These are phyloP conservation scores for Oxyruncus cristatus DNA, from an alignment of 2,113 vertebrate genomes.

Conservation along the genomic window DNA sequence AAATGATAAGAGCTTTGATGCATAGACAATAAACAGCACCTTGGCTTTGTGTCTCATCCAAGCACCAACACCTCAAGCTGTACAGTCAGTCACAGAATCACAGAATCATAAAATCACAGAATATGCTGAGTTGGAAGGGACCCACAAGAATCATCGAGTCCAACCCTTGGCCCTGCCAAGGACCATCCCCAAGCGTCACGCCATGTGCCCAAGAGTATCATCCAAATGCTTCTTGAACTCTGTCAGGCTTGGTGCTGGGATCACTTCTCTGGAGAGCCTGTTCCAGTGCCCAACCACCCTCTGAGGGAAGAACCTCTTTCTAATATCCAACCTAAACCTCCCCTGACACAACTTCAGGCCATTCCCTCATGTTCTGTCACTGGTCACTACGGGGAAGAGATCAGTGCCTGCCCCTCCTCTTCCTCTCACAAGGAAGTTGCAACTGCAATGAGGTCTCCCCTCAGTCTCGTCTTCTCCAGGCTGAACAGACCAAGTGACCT, in stretches of 20 bases:
- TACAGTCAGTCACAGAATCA: neutral
- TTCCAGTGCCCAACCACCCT: neutral
- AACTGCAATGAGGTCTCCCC: neutral
- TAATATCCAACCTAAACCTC: neutral
- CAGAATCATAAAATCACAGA: neutral
- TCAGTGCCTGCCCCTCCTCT: neutral
- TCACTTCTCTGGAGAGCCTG: neutral
- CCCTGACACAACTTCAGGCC: neutral
- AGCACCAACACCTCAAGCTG: rapidly evolving
- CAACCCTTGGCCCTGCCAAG: neutral
- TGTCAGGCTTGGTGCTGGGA: neutral
- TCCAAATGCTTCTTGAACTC: neutral
- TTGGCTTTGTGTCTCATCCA: neutral
- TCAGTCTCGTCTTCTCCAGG: neutral
- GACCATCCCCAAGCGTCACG: neutral
- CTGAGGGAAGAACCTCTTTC: neutral
- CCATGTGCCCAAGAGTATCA: neutral
- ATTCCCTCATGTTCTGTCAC: neutral
- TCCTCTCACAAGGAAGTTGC: neutral
- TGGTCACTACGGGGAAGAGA: neutral
- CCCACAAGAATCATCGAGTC: neutral
- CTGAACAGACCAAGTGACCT: neutral
- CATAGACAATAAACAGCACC: neutral
- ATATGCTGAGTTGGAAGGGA: neutral
- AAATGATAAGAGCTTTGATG: neutral